These are phyloP conservation scores for Pachyuromys duprasi DNA, from an alignment of 2,797 vertebrate genomes.

Conservation along the genomic window DNA sequence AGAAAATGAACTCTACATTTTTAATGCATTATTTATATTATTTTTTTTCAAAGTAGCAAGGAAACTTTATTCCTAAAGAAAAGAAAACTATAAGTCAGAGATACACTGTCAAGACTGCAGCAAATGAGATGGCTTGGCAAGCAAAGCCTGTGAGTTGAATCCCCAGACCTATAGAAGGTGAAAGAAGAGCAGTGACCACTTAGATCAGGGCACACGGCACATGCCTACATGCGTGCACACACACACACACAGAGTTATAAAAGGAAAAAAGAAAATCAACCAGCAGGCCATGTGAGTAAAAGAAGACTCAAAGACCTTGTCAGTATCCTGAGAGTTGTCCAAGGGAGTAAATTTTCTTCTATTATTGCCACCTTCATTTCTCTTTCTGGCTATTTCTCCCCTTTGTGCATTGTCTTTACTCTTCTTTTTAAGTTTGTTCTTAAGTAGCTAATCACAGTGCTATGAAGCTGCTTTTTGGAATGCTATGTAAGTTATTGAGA, in stretches of 20 bases:
- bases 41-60: not conserved
- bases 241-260: not conserved
- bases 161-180: not conserved
- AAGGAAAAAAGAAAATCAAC: not conserved
- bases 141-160: not conserved
- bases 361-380: constrained; percentile 54
- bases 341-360: constrained; percentile 79
- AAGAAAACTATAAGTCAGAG: not conserved
- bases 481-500: constrained; percentile 78
- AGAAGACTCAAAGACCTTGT: not conserved
- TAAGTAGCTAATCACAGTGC: constrained; percentile 83
- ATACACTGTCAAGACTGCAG: not conserved
- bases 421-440: constrained; percentile 83
- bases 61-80: not conserved
- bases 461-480: constrained; percentile 78
- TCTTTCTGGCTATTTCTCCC: constrained; percentile 77
- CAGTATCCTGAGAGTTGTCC: constrained; percentile 59
- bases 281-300: not conserved
- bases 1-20: constrained; percentile 33
- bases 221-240: too few relatives aligned
- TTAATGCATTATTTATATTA: constrained; percentile 22
- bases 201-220: too few relatives aligned
- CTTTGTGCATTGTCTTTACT: constrained; percentile 83
- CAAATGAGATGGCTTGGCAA: not conserved
- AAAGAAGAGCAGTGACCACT: not conserved